Percentiles rank a stretch among this genome's conserved stretches.
Evolutionary conservation across 2,888 invertebrate species (phyloP).

Genomic region (Ectemnius continuus): DNA sequence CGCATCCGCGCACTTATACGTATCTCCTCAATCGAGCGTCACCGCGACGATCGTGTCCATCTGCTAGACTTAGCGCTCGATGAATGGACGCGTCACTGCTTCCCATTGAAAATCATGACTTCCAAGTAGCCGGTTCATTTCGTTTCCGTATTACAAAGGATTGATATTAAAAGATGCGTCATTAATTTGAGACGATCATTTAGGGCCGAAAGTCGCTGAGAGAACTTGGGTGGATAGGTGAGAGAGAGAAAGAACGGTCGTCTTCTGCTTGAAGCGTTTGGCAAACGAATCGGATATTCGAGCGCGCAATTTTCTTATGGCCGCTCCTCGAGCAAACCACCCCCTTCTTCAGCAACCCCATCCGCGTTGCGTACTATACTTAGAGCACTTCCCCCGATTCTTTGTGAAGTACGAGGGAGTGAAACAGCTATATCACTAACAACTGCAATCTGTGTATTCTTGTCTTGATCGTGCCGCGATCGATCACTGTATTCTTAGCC

Average conservation of each 20-base stretch:
- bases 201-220: no score
- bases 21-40: constrained; percentile 53
- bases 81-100: constrained; percentile 38
- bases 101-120: constrained; percentile 16
- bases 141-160: no score
- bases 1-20: constrained; percentile 58
- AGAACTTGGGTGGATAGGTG: no score
- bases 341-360: constrained; percentile 44
- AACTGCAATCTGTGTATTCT: constrained; percentile 32
- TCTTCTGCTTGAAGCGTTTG: constrained; percentile 48
- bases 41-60: constrained; percentile 52
- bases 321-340: constrained; percentile 38
- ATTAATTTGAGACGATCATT: no score
- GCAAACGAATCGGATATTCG: constrained; percentile 68
- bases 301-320: constrained; percentile 72
- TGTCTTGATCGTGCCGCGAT: constrained; percentile 37
- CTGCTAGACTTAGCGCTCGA: constrained; percentile 37
- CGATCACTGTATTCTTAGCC: constrained; percentile 57
- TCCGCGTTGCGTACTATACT: constrained; percentile 30
- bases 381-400: constrained; percentile 29
- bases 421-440: constrained; percentile 18
- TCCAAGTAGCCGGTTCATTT: no score
- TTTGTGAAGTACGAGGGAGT: constrained; percentile 37
- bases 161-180: no score
- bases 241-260: no score